Evolutionary conservation across 2,888 invertebrate genomes (phyloP), one percentile per base, ranked within the genome.

Genomic region (Lathronympha strigana): DNA sequence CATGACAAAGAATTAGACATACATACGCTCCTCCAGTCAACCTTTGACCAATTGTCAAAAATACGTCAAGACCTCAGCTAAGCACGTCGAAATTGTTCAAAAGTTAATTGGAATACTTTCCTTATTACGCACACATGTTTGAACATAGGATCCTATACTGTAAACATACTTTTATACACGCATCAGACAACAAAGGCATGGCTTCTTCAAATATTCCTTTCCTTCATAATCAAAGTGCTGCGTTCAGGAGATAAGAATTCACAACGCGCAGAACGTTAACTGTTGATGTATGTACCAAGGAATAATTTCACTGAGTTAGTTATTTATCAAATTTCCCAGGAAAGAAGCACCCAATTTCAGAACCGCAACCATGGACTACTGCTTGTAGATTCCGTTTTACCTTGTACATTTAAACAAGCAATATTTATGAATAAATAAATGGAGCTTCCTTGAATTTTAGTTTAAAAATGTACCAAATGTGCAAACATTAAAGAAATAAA

Each of bases 151-250:
- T 36, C 36, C 15, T 38, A 13, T 61, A 60, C 80, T 78, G 79
- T 78, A 77, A 77, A 82, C 79, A 82, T 83, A 83, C 89, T 88
- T 87, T 88, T 84, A 82, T 81, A 87, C 82, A 86, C 83, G 84
- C 81, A 84, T 84, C 81, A 76, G 76, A 84, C 80, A 86, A 84
- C 80, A 83, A 86, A 86, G 86, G 84, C 81, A 81, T 76, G 77
- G 82, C 83, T 83, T 87, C 86, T 87, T 89, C 86, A 88, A 90
- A 90, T 89, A 91, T 90, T 89, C 87, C 84, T 84, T 84, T 83
- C 84, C 79, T 83, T 85, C 82, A 84, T 89, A 90, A 90, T 91
- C 90, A 90, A 89, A 90, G 86, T 87, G 87, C 88, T 90, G 89
- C 81, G 88, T 90, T 83, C 76, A 80, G 76, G 74, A 86, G 90